phyloP scores from a whole-genome alignment of 2,113 vertebrate species.

The Coreoperca whiteheadi region DNA sequence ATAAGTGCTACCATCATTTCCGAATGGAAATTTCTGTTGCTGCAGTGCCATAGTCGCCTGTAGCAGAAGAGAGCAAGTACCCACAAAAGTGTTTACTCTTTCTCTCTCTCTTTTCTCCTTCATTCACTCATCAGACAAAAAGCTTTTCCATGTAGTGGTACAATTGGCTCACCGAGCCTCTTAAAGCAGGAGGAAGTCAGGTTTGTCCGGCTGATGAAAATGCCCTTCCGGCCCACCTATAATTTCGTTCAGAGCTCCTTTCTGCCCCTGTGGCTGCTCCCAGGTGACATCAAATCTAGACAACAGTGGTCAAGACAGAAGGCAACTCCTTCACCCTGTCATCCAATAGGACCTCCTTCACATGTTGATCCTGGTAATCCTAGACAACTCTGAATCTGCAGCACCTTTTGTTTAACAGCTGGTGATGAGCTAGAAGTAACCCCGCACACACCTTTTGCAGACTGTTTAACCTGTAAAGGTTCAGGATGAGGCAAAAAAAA shows the following conservation, averaged over 20 bases:
- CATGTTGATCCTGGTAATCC: conserved; percentile 39
- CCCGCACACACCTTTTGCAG: conserved; percentile 2
- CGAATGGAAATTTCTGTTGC: conserved; percentile 38
- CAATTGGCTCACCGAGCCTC: conserved; percentile 43
- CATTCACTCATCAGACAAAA: conserved; percentile 67
- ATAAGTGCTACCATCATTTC: conserved; percentile 29
- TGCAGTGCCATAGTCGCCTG: background rate
- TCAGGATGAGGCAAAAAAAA: too few relatives aligned
- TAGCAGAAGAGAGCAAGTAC: conserved; percentile 19
- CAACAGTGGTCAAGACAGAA: conserved; percentile 21
- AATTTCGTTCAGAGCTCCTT: conserved; percentile 37
- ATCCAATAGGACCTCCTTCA: conserved; percentile 26
- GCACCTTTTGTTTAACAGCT: conserved; percentile 32
- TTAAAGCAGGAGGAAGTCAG: conserved; percentile 34
- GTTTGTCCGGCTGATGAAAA: conserved; percentile 59
- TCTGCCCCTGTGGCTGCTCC: conserved; percentile 10
- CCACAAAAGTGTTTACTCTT: conserved; percentile 23
- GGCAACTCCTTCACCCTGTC: conserved; percentile 30
- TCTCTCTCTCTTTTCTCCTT: conserved; percentile 10
- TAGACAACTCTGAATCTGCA: conserved; percentile 7
- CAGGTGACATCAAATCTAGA: conserved; percentile 35
- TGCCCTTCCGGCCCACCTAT: conserved; percentile 57
- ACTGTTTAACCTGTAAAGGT: conserved; percentile 4
- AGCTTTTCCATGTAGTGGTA: conserved; percentile 71
- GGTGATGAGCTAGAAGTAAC: conserved; percentile 8